Evolutionary conservation across 2,888 invertebrate genomes (phyloP), one percentile per base, ranked within the genome.

Genomic region (Caenorhabditis angaria): DNA sequence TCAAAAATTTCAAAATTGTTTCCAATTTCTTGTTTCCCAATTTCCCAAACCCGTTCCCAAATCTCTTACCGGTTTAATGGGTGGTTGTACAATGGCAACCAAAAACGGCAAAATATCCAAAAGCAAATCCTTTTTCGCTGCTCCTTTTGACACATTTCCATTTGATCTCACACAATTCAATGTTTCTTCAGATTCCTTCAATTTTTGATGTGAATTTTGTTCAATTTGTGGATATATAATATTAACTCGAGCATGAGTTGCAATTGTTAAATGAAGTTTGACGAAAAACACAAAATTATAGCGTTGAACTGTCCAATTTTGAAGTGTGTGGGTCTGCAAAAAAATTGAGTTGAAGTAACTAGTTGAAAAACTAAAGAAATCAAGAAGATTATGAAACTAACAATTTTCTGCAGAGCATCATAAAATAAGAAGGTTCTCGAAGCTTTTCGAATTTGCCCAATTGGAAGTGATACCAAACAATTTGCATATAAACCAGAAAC

Each of bases 401-500:
- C 77, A 22, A 63, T 74, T 47, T 63, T 63, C 25, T 71, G 71
- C 47, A 80, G 70, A 35, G 56, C 55, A 63, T 80, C 80, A 54
- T 77, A 72, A 58, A 76, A 76, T 22, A 65, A 48, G 55, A 80
- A 80, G 48, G 63, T 65, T 14, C 8, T 20, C 5, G 77, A 58
- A 14, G 80, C 77, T 51, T 65, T 70, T 6, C 66, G 41, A 28
- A 80, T 61, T 1, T 65, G 61, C 32, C 71, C 70, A 24, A 80
- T 63, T 2, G 80, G 77, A n/a, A 77, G 61, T 1, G 73, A 24
- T 10, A 76, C 66, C 25, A 78, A 50, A 62, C 76, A 82, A 57
- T 82, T 82, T 12, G 78, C 66, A 61, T 81, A 78, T 8, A 82
- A 62, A 18, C 79, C 82, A 18, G 72, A 67, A 14, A 80, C 66